Base-by-base conservation (phyloP, 2,113 vertebrate genomes). In the Tenrec ecaudatus region DNA sequence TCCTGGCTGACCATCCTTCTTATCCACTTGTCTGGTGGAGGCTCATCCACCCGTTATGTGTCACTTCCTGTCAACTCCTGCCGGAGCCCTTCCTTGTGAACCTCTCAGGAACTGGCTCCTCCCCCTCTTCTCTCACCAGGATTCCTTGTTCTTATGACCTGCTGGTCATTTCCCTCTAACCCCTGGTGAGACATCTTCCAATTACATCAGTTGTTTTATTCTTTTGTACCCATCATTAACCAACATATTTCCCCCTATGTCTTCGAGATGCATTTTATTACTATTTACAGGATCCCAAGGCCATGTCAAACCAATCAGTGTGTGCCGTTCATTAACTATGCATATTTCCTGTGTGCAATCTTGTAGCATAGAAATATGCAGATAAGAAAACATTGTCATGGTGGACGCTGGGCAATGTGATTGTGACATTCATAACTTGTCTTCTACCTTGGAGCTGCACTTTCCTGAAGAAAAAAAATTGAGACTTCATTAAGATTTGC, bases 401-500 rank as follows among this genome's bases (percentile, higher is more conserved):
- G 58, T 83, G 60, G 87, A 62, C 40, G 62, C 4, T 66, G 66
- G 38, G 53, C 47, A 85, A 69, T 47, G 64, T 57, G 66, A 53
- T 25, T 16, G 27, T 86, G 91, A 82, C 58, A 38, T n/a, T 43
- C 69, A 38, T 19, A 73, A 68, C 80, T 94, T 80, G 82, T 82
- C 36, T 82, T 19, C 43, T 17, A 14, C 22, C 47, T 43, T 27
- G 22, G 36, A 71, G 58, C 38, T 82, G n/a, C 29, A 92, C 23
- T 19, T 91, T 69, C n/a, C 19, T 68, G 64, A 89, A 12, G 76
- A 47, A 80, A 10, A 53, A 90, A 20, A 4, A 68, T 79, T 66
- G 88, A 90, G 76, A 40, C 79, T 94, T 86, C 57, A 20, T 79
- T 91, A 57, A 22, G 47, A 0, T 78, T 94, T 68, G 33, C 33